Evolutionary conservation across 2,797 vertebrate genomes (phyloP), one percentile per base, ranked within the genome.

Genomic region (Tokudaia muenninki): DNA sequence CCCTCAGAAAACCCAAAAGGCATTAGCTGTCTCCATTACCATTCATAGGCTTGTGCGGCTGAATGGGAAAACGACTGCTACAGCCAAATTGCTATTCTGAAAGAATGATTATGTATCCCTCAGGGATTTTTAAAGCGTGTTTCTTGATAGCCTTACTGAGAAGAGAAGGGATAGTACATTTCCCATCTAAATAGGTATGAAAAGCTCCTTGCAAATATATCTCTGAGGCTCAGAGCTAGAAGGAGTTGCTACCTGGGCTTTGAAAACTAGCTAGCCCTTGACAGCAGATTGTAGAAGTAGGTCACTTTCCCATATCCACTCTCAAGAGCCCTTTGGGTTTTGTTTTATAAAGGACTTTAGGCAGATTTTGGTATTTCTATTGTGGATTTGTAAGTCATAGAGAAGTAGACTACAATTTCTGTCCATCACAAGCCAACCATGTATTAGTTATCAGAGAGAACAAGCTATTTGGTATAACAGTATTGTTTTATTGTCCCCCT

Each of bases 41-140:
- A 92, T 96, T 95, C 96, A 94, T 21, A 93, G 80, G 89, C 87
- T 93, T 93, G 47, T 90, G 97, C 87, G 93, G 87, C 87, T 83
- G 92, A 96, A 93, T 92, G 91, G 79, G 61, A 91, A 96, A 87
- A 86, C 63, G 83, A 26, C 61, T 65, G 57, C 92, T 92, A 44
- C 6, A 92, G 91, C 87, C 94, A 97, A 95, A 96, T 93, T 95
- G 95, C 95, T 97, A 57, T 95, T 95, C 94, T 97, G 83, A 97
- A 97, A 92, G 94, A 97, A 93, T 94, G 95, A 96, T 95, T 92
- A 96, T 96, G 81, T 87, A 34, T 95, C 96, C 92, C 77, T 83
- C 87, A 87, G 92, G 97, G 91, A 91, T 96, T 95, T 96, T 97
- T 67, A 74, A 96, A 97, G 95, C 81, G 80, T 92, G 80, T 92